Evolutionary conservation across 2,797 vertebrate species (phyloP).

Genomic region (Poeciliopsis infans): DNA sequence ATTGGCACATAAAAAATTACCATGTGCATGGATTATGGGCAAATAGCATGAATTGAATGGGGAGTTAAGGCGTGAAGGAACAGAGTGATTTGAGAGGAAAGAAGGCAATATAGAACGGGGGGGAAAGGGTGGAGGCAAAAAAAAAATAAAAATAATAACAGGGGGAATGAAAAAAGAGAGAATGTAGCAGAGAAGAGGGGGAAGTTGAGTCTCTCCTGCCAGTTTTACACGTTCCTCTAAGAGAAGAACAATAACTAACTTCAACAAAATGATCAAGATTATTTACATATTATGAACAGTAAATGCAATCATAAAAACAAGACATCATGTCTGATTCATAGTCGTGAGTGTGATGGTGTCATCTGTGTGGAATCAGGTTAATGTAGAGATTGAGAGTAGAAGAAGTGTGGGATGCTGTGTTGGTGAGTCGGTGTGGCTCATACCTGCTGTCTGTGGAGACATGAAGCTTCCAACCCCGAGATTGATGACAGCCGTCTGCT

Average conservation of each 20-base stretch:
- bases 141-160: background rate
- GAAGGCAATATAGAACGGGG: slow-evolving; percentile 13
- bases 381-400: slow-evolving; percentile 24
- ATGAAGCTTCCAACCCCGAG: slow-evolving; percentile 93
- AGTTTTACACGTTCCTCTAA: slow-evolving; percentile 56
- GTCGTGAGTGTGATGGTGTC: slow-evolving; percentile 48
- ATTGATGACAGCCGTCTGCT: slow-evolving; percentile 94
- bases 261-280: slow-evolving; percentile 50
- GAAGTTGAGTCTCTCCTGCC: slow-evolving; percentile 69
- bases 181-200: slow-evolving; percentile 72
- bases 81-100: slow-evolving; percentile 18
- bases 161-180: slow-evolving; percentile 22
- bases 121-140: slow-evolving; percentile 39
- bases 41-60: slow-evolving; percentile 36
- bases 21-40: slow-evolving; percentile 45
- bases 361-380: slow-evolving; percentile 37
- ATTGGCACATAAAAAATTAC: slow-evolving; percentile 53
- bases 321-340: slow-evolving; percentile 51
- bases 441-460: slow-evolving; percentile 93
- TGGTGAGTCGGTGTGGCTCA: slow-evolving; percentile 28
- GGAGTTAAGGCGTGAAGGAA: slow-evolving; percentile 11
- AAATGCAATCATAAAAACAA: slow-evolving; percentile 46
- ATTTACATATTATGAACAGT: slow-evolving; percentile 52
- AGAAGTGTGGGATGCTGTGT: slow-evolving; percentile 18
- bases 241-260: slow-evolving; percentile 54